Conservation (phyloP, 1,140 invertebrate genomes). For the Drosophila nebulosa region DNA sequence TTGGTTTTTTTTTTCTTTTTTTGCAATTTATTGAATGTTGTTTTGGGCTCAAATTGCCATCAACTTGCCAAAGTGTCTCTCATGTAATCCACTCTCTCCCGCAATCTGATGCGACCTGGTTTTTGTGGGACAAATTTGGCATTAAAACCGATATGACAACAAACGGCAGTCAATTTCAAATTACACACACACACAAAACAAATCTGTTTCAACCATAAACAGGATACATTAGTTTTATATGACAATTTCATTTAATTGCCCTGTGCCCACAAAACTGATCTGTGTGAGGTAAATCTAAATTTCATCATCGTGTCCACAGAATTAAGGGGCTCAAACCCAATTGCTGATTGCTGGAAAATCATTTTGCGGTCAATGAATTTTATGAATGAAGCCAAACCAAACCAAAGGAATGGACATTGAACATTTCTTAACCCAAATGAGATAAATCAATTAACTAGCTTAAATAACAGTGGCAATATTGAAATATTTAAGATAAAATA, state of each 20-base stretch:
- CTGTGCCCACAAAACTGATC: constrained; percentile 28
- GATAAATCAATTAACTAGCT: background rate
- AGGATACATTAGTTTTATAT: constrained; percentile 36
- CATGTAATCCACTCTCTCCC: background rate
- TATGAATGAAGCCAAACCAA: background rate
- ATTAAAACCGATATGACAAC: constrained; percentile 11
- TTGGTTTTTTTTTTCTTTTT: background rate
- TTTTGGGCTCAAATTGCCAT: constrained; percentile 32
- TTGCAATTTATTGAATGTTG: background rate
- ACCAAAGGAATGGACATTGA: background rate
- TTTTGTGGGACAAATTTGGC: constrained; percentile 22
- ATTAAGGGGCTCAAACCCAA: background rate
- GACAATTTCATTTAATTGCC: constrained; percentile 37
- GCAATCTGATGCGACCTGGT: constrained; percentile 2
- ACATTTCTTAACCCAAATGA: background rate
- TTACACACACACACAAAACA: constrained; percentile 3
- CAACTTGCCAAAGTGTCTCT: background rate
- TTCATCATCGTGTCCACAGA: constrained; percentile 24
- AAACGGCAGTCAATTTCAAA: background rate
- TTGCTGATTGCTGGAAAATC: constrained; percentile 19
- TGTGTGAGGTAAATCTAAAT: background rate
- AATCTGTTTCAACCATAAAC: constrained; percentile 29
- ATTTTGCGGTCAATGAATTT: constrained; percentile 47
- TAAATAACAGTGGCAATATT: background rate
- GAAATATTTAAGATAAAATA: background rate